Conservation (phyloP, 37 sponge, comb jelly and placozoan genomes). For the Beroe forskalii region DNA sequence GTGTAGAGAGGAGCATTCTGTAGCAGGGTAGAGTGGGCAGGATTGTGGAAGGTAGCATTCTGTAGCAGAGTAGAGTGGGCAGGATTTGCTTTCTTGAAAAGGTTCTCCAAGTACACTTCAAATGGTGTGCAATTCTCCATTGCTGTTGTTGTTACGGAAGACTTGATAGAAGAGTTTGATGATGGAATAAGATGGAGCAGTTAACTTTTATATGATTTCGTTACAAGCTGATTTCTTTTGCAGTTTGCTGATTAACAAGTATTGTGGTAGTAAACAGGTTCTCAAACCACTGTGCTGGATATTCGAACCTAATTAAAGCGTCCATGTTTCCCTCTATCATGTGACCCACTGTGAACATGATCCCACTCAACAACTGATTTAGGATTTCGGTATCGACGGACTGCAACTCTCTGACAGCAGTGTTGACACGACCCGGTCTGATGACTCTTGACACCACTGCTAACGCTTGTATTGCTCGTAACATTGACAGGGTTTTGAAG, state of each 20-base stretch:
- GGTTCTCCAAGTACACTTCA: background rate
- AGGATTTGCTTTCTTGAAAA: constrained; percentile 13
- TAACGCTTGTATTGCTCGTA: too few relatives aligned
- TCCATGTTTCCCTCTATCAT: too few relatives aligned
- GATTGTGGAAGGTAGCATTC: background rate
- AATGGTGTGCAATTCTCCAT: background rate
- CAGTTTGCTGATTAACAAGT: background rate
- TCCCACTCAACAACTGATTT: too few relatives aligned
- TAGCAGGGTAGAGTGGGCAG: background rate
- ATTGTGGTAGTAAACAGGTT: background rate
- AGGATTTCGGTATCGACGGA: too few relatives aligned
- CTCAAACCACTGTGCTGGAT: background rate
- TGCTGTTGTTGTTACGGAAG: too few relatives aligned
- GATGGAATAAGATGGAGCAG: background rate
- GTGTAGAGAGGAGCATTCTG: background rate
- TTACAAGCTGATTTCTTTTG: background rate
- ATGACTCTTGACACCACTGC: too few relatives aligned
- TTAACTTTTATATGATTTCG: background rate
- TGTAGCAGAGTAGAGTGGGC: background rate
- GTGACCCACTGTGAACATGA: too few relatives aligned
- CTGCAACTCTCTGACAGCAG: too few relatives aligned
- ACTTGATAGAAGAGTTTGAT: too few relatives aligned
- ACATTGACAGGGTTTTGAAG: too few relatives aligned
- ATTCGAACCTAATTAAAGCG: background rate
- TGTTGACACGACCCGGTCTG: too few relatives aligned